Base-by-base conservation (phyloP, 1,140 invertebrate genomes). In the Euwallacea similis region DNA sequence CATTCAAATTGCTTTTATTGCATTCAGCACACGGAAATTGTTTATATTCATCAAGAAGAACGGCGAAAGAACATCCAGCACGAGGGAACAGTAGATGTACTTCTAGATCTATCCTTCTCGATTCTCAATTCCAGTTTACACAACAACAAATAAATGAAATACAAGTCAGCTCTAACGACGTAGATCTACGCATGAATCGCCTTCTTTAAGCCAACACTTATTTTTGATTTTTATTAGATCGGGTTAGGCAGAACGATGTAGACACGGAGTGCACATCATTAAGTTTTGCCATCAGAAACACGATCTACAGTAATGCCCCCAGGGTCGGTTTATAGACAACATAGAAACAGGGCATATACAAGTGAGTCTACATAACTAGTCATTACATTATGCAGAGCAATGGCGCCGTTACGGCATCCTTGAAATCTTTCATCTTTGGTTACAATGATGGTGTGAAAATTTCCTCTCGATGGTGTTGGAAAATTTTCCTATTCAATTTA, bases 151-250 rank as follows among this genome's bases (percentile, higher is more conserved):
- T 33, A 33, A 33, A 33, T 33, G 21, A 11, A 50, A 50, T 50
- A 50, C 9, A 50, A 50, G 47, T 13, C 9, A 13, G 47, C 47
- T 50, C 9, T 11, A 50, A 50, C 54, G 60, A 9, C 42, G 15
- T 6, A 46, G 7, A 11, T 13, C 11, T 44, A 46, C 43, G 11
- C 46, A 62, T 62, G 46, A 62, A 62, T 43, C 43, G n/a, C 42
- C 16, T 46, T 43, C 60, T 62, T 62, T 62, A 62, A 44, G 60
- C n/a, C 42, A 13, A 43, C 42, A 62, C 60, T 62, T 62, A 62
- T 62, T 62, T 43, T n/a, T 46, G 42, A 33, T 62, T 62, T 62
- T 62, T 62, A 62, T 62, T 62, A 46, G 42, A 60, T 10, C 58
- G 42, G 16, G 41, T 11, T 41, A 60, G 42, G 58, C 41, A 15